Base-by-base conservation (phyloP, 1,140 invertebrate genomes). In the Zaprionus africanus region DNA sequence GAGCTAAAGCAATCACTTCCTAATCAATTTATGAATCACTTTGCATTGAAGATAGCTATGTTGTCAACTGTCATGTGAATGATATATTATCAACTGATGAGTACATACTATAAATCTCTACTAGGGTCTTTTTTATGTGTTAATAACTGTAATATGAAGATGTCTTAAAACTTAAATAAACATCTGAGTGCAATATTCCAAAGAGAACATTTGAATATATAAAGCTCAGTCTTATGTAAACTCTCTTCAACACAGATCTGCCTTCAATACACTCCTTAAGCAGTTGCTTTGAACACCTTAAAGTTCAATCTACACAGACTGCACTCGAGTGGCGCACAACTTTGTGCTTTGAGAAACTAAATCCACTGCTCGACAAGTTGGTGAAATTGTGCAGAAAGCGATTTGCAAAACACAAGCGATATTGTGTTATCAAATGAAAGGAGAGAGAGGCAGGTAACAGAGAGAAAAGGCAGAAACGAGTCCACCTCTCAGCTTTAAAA, bases 381-480 rank as follows among this genome's bases (percentile, higher is more conserved):
- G 59, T 36, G 67, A 46, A 43, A 41, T 70, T 49, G 38, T 6
- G 12, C 1, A 11, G 54, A 59, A 73, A 60, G 22, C 56, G 57
- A 41, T 51, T 67, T 53, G 28, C n/a, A 13, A 65, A 65, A 58
- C 61, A 49, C 28, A 19, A 51, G 54, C 62, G 22, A 65, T 51
- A 51, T 46, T 36, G 38, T 65, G 38, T 46, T 53, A 57, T 57
- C 38, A 49, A 34, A 26, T 34, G 24, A 70, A 67, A 49, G 46
- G 28, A 43, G n/a, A 56, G 38, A 31, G 4, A 24, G 19, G 31
- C 7, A 31, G 31, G 9, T 11, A 31, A n/a, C 5, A 53, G 24
- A 7, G 24, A 51, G 22, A 31, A 13, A 4, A 26, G 6, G 56
- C 4, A 5, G 46, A 51, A 9, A 17, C 4, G 51, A 28, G 9